phyloP scores from a whole-genome alignment of 2,888 invertebrate genomes.

The Brachynemurus nebulosus region DNA sequence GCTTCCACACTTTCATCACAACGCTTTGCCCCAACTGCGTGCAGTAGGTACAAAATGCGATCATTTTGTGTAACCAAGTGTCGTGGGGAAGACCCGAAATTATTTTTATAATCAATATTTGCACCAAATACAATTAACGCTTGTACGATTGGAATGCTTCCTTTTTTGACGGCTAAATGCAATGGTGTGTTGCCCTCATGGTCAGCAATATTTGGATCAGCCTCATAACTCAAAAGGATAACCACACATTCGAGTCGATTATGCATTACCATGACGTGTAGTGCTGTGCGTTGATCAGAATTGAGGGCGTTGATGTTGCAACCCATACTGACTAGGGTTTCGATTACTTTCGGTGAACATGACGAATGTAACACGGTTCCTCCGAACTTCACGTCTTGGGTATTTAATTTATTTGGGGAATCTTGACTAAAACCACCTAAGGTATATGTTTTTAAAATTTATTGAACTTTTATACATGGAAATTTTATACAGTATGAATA shows the following conservation, averaged over 20 bases:
- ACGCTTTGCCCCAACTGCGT: slow-evolving; percentile 76
- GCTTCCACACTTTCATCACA: slow-evolving; percentile 35
- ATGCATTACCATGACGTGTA: slow-evolving; percentile 70
- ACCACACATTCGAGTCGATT: slow-evolving; percentile 72
- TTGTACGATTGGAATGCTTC: slow-evolving; percentile 53
- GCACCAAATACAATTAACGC: slow-evolving; percentile 79
- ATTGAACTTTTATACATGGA: too few species aligned
- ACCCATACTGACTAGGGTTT: slow-evolving; percentile 66
- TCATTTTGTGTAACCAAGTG: slow-evolving; percentile 48
- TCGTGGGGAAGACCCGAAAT: slow-evolving; percentile 53
- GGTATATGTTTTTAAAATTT: too few species aligned
- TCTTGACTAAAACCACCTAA: slow-evolving; percentile 24
- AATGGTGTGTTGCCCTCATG: slow-evolving; percentile 74
- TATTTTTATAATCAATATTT: slow-evolving; percentile 60
- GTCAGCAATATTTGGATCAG: slow-evolving; percentile 59
- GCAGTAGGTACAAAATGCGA: slow-evolving; percentile 63
- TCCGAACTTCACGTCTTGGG: slow-evolving; percentile 80
- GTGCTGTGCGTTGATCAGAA: slow-evolving; percentile 67
- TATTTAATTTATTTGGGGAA: slow-evolving; percentile 53
- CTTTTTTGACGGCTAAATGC: slow-evolving; percentile 66
- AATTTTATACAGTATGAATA: too few species aligned
- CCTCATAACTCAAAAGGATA: slow-evolving; percentile 64
- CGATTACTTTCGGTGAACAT: slow-evolving; percentile 65
- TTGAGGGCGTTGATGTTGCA: slow-evolving; percentile 76
- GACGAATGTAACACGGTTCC: slow-evolving; percentile 91